Percentiles rank a stretch among this genome's conserved stretches.
Evolutionary conservation across 1,140 invertebrate species (phyloP).

Genomic region (Bombus picipes): DNA sequence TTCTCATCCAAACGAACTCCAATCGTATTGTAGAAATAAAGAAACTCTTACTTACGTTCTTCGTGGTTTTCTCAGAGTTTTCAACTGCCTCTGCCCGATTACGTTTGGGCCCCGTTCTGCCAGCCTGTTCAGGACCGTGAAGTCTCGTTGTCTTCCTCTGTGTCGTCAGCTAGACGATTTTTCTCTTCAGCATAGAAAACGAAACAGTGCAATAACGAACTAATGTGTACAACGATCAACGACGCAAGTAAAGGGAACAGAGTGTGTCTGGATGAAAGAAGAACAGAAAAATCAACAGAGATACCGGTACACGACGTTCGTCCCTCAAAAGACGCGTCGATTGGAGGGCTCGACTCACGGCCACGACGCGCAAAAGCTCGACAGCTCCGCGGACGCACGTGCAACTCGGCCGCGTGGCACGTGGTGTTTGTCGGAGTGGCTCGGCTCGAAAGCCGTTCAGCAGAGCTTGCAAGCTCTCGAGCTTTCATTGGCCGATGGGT

Average conservation of each 20-base stretch:
- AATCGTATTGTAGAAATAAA: not conserved
- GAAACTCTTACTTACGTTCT: constrained; percentile 34
- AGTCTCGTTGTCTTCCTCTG: not conserved
- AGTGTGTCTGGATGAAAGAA: not conserved
- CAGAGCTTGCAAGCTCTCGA: constrained; percentile 73
- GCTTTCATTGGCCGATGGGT: constrained; percentile 79
- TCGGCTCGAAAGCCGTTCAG: constrained; percentile 69
- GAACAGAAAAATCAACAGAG: not conserved
- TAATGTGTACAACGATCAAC: too few species aligned
- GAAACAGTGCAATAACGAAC: not conserved
- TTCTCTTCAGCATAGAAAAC: not conserved
- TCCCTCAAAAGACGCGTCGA: not conserved
- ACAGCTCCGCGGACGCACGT: constrained; percentile 77
- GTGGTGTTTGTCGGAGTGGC: constrained; percentile 80
- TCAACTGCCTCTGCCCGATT: not conserved
- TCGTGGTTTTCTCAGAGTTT: not conserved
- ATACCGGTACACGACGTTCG: not conserved
- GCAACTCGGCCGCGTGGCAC: constrained; percentile 80
- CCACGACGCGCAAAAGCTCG: constrained; percentile 55
- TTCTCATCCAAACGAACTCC: not conserved
- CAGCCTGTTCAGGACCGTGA: not conserved
- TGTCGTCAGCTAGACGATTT: not conserved
- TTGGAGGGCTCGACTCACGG: constrained; percentile 34
- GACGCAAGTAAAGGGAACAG: not conserved
- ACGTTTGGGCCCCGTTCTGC: too few species aligned